A percentile compares a stretch with the other conserved stretches of the same genome.
Conservation (phyloP, 2,797 vertebrate genomes). For the Microctenopoma stevenorrisi region DNA sequence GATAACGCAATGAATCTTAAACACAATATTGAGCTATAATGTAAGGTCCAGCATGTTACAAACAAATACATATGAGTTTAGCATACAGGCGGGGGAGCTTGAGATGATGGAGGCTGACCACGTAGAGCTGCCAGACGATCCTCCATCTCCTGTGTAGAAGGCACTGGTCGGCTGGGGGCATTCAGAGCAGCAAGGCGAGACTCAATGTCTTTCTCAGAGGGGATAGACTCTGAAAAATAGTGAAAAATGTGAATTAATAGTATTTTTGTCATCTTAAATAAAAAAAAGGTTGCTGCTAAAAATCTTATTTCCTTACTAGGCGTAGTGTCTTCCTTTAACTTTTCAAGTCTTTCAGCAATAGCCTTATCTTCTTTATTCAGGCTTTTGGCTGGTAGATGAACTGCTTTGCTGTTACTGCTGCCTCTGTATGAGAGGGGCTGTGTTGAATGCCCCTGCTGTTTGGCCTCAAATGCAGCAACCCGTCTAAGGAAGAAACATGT, state of each 20-base stretch:
- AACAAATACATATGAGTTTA: slow-evolving; percentile 17
- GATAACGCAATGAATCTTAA: slow-evolving; percentile 10
- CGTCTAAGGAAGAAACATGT: slow-evolving; percentile 80
- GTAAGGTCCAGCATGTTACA: background rate
- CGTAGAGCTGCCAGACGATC: slow-evolving; percentile 89
- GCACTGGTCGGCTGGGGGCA: slow-evolving; percentile 78
- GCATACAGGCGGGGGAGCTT: slow-evolving; percentile 83
- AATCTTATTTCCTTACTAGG: slow-evolving; percentile 82
- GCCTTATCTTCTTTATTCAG: slow-evolving; percentile 89
- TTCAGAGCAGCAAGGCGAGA: slow-evolving; percentile 90
- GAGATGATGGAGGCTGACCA: slow-evolving; percentile 83
- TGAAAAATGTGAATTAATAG: slow-evolving; percentile 6
- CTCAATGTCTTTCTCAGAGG: slow-evolving; percentile 92
- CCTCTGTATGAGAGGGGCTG: slow-evolving; percentile 60
- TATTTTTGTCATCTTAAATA: background rate
- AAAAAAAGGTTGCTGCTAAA: slow-evolving; percentile 9
- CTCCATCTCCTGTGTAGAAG: slow-evolving; percentile 89
- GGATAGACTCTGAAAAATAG: slow-evolving; percentile 84
- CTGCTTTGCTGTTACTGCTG: slow-evolving; percentile 48
- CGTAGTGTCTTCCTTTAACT: slow-evolving; percentile 89
- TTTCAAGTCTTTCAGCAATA: slow-evolving; percentile 92
- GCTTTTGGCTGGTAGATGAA: slow-evolving; percentile 65
- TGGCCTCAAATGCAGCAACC: slow-evolving; percentile 92
- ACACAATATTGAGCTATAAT: background rate
- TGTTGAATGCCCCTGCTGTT: slow-evolving; percentile 81